These are phyloP conservation scores for Diplodus sargus DNA, from an alignment of 2,797 vertebrate species.

Conservation along the genomic window DNA sequence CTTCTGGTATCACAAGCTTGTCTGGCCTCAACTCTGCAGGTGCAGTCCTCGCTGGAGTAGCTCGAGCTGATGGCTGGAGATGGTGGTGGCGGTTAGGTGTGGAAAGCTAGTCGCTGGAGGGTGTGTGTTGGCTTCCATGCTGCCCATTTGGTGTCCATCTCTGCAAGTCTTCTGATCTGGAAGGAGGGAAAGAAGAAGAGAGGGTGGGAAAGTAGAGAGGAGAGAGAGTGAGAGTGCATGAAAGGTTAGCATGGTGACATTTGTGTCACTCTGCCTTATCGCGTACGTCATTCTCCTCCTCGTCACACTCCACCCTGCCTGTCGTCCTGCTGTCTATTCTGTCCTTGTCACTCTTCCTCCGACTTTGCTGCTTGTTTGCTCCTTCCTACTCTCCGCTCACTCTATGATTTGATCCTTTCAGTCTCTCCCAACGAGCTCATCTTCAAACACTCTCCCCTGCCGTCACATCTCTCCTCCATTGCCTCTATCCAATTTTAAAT, in stretches of 20 bases:
- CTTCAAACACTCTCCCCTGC: slow-evolving; percentile 58
- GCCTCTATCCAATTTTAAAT: slow-evolving; percentile 59
- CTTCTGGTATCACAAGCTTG: slow-evolving; percentile 22
- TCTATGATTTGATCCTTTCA: slow-evolving; percentile 67
- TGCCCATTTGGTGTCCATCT: slow-evolving; percentile 67
- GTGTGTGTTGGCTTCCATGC: slow-evolving; percentile 50
- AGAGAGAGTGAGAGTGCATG: slow-evolving; percentile 63
- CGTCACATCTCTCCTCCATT: slow-evolving; percentile 44
- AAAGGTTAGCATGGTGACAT: slow-evolving; percentile 82
- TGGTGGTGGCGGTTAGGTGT: slow-evolving; percentile 50
- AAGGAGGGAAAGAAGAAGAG: slow-evolving; percentile 48
- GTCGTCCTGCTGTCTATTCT: slow-evolving; percentile 78
- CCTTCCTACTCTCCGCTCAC: slow-evolving; percentile 55
- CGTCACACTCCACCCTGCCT: slow-evolving; percentile 73
- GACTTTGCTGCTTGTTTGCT: slow-evolving; percentile 69
- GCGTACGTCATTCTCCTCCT: slow-evolving; percentile 74
- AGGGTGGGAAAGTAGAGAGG: slow-evolving; percentile 50
- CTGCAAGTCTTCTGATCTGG: slow-evolving; percentile 57
- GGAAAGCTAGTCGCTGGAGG: slow-evolving; percentile 56
- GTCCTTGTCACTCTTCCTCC: slow-evolving; percentile 78
- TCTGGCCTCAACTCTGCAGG: slow-evolving; percentile 52
- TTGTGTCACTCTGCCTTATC: slow-evolving; percentile 83
- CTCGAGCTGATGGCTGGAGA: slow-evolving; percentile 53
- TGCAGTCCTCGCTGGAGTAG: slow-evolving; percentile 30
- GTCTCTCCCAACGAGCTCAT: slow-evolving; percentile 62